Evolutionary conservation across 2,888 invertebrate species (phyloP).

Genomic region (Mimas tiliae): DNA sequence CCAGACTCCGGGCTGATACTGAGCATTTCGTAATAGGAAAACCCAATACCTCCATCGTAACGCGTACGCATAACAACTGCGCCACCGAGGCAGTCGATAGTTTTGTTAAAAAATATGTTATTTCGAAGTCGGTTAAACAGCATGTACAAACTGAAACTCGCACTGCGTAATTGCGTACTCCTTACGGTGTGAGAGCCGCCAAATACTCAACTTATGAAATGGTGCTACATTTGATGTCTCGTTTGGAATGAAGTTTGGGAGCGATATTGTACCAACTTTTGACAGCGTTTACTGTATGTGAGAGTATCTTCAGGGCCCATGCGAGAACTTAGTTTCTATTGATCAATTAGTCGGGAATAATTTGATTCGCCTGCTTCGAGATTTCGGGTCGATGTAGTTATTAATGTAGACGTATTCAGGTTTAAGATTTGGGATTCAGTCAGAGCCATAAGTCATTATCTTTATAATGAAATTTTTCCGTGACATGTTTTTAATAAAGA

Average conservation of each 20-base stretch:
- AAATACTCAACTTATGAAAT: slow-evolving; percentile 3
- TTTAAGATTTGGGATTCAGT: background rate
- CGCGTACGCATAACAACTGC: no score
- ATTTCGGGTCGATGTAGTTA: background rate
- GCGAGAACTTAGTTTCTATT: slow-evolving; percentile 13
- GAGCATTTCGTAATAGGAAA: no score
- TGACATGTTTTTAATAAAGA: no score
- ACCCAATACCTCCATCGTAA: no score
- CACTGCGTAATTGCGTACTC: no score
- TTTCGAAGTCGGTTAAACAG: no score
- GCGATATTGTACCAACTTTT: slow-evolving; percentile 10
- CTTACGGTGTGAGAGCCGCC: background rate
- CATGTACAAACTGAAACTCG: no score
- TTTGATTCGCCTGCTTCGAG: slow-evolving; percentile 3
- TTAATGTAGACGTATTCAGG: background rate
- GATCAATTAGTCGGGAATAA: slow-evolving; percentile 13
- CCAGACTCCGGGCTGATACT: no score
- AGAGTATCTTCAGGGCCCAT: slow-evolving; percentile 3
- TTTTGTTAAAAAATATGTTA: no score
- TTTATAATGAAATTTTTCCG: no score
- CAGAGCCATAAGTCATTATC: no score
- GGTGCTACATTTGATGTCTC: slow-evolving; percentile 17
- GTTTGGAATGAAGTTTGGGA: slow-evolving; percentile 8
- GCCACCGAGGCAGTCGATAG: no score
- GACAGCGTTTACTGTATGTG: background rate